These are phyloP conservation scores for Ptilodon capucinus DNA, from an alignment of 2,888 invertebrate species.

Conservation along the genomic window DNA sequence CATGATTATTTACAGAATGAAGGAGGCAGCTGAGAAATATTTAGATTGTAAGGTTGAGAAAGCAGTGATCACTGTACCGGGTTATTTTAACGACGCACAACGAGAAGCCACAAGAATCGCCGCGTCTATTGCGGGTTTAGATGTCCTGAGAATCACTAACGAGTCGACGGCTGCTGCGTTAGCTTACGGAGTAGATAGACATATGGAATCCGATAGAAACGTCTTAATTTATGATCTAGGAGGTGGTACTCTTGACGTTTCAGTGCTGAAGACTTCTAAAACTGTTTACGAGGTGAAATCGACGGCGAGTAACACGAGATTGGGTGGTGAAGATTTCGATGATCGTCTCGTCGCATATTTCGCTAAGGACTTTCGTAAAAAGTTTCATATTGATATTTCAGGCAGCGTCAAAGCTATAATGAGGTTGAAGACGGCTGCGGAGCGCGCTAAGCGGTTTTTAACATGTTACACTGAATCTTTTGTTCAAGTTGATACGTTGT, in stretches of 20 bases:
- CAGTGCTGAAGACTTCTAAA: conserved; percentile 50
- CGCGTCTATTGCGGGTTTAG: conserved; percentile 57
- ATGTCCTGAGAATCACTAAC: conserved; percentile 58
- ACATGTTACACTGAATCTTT: conserved; percentile 50
- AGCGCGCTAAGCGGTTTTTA: conserved; percentile 52
- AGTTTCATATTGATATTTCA: conserved; percentile 44
- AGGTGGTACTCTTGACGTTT: conserved; percentile 65
- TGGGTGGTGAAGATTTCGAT: conserved; percentile 71
- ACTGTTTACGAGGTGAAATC: conserved; percentile 58
- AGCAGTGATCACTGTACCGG: conserved; percentile 68
- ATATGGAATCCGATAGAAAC: conserved; percentile 40
- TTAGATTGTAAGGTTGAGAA: conserved; percentile 51
- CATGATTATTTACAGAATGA: conserved; percentile 64
- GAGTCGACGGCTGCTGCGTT: conserved; percentile 67
- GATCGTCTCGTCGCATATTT: conserved; percentile 60
- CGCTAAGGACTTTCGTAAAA: conserved; percentile 58
- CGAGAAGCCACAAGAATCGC: conserved; percentile 59
- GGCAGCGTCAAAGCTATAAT: conserved; percentile 41
- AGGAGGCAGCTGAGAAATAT: conserved; percentile 56
- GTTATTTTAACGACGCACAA: conserved; percentile 64
- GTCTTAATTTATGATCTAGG: conserved; percentile 64
- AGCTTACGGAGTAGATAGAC: conserved; percentile 54
- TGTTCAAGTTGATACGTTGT: conserved; percentile 50
- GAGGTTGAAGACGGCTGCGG: conserved; percentile 55
- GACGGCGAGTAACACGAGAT: conserved; percentile 52